Base-by-base conservation (phyloP, 2,113 vertebrate species). In the Epinephelus moara region DNA sequence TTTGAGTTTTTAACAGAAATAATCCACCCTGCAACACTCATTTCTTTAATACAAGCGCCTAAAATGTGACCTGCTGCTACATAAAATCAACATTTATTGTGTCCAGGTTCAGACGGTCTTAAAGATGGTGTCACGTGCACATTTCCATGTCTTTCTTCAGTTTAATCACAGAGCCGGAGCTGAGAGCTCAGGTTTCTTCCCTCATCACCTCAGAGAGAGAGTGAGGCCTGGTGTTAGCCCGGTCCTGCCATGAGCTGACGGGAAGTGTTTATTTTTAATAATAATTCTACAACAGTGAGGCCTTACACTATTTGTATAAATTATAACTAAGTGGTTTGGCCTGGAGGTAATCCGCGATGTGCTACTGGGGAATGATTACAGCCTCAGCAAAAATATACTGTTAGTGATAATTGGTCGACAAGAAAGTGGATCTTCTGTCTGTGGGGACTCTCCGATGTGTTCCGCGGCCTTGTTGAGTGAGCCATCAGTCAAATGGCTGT, bases 201-300 rank as follows among this genome's bases (percentile, higher is more conserved):
- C 49, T 85, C 81, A 56, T 70, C 49, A 11, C 82, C 81, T 85
- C 81, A 52, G 74, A 78, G 49, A 70, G 81, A 64, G 78, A 74
- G 57, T 4, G 75, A 81, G 88, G 74, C 52, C 81, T 64, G 81
- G 78, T 37, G 71, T 79, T 73, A 80, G 91, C 87, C 55, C 30
- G 45, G 78, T 18, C 42, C 75, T 86, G 73, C 78, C 82, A 87
- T 52, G 62, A 82, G 79, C 84, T 70, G 76, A 76, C 71, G 14
- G 40, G 61, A 86, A 78, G 76, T 84, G 94, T 94, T 94, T 94
- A 92, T 95, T 95, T 95, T 93, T 90, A 91, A 91, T 94, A 94
- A 95, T 94, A 93, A 95, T 91, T 91, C 78, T 82, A 90, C 83
- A 93, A 93, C 78, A 92, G 75, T 40, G 71, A 78, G 81, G 78